These are phyloP conservation scores for Centroberyx gerrardi DNA, from an alignment of 2,797 vertebrate species.

Conservation along the genomic window DNA sequence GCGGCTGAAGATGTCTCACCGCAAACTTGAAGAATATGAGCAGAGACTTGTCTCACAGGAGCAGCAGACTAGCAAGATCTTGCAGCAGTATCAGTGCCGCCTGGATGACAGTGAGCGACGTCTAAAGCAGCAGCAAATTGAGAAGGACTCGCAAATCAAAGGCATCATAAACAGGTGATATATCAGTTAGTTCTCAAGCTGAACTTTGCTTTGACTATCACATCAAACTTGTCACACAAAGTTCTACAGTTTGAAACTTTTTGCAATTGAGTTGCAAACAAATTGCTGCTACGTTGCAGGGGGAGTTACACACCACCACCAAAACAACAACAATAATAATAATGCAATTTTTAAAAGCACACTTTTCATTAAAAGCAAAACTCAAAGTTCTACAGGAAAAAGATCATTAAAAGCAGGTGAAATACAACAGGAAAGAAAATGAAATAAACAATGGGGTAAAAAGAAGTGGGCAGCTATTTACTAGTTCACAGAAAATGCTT, in stretches of 20 bases:
- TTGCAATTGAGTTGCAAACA: background rate
- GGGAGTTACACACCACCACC: too few species aligned
- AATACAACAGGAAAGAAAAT: background rate
- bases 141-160: constrained; percentile 98
- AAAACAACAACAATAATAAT: too few species aligned
- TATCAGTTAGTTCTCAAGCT: constrained; percentile 18
- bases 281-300: background rate
- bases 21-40: constrained; percentile 97
- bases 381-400: background rate
- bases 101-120: constrained; percentile 96
- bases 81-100: constrained; percentile 95
- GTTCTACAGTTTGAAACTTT: background rate
- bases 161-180: constrained; percentile 96
- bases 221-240: constrained; percentile 11
- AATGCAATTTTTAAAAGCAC: background rate
- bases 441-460: too few species aligned
- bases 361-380: background rate
- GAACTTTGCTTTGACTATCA: constrained; percentile 11
- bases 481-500: too few species aligned
- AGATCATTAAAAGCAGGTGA: background rate
- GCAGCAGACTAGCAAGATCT: constrained; percentile 95
- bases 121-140: constrained; percentile 93
- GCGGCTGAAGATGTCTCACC: constrained; percentile 96
- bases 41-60: constrained; percentile 92
- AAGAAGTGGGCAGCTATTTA: too few species aligned